phyloP scores from a whole-genome alignment of 2,797 vertebrate genomes.

The Stomatorhinus walkeri region DNA sequence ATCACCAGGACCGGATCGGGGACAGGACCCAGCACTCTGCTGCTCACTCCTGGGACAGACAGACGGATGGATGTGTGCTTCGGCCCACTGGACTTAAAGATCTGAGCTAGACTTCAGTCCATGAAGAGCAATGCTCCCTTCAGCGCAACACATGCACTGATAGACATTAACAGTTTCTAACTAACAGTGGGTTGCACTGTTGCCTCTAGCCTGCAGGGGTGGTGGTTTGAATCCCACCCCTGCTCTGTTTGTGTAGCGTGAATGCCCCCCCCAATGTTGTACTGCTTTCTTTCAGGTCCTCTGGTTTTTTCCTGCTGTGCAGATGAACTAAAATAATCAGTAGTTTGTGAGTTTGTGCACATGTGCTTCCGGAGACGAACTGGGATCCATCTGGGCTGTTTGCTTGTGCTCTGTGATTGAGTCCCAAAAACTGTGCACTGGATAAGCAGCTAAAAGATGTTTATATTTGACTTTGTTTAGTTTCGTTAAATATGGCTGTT shows the following conservation, averaged over 20 bases:
- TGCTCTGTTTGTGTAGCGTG: neutral
- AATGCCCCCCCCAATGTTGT: neutral
- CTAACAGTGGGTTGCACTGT: neutral
- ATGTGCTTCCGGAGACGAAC: neutral
- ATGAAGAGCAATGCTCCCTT: neutral
- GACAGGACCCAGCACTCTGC: neutral
- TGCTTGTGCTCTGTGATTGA: neutral
- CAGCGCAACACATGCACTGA: neutral
- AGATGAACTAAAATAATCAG: neutral
- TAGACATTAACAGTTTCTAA: neutral
- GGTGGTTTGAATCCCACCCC: neutral
- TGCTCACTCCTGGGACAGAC: neutral
- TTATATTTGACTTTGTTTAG: neutral
- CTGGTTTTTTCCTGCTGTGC: neutral
- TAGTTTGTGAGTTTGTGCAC: neutral
- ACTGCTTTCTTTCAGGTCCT: neutral
- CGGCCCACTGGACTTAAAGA: neutral
- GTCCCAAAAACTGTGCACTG: neutral
- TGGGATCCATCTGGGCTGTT: neutral
- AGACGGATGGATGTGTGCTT: neutral
- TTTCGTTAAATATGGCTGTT: neutral
- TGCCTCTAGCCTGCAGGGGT: neutral
- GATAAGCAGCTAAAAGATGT: neutral
- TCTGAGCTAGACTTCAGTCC: neutral
- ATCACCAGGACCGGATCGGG: too few relatives aligned